Evolutionary conservation across 2,888 invertebrate species (phyloP).

Genomic region (Elmis aenea): DNA sequence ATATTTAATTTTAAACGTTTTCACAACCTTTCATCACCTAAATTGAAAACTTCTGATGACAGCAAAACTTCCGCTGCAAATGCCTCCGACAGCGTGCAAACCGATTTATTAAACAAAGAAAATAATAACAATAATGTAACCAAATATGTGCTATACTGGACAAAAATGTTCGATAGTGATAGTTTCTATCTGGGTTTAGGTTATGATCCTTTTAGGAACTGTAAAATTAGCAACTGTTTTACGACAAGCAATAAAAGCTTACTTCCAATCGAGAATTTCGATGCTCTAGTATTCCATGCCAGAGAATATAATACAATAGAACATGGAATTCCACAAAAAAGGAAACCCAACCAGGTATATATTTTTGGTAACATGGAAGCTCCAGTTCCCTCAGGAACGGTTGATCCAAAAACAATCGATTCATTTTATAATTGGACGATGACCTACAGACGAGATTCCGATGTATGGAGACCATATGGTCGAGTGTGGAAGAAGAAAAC

Average conservation of each 20-base stretch:
- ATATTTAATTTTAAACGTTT: no score
- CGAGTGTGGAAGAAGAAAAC: conserved; percentile 20
- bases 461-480: no score
- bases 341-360: conserved; percentile 48
- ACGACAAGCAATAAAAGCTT: conserved; percentile 42
- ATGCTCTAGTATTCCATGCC: conserved; percentile 53
- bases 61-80: no score
- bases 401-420: conserved; percentile 27
- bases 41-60: no score
- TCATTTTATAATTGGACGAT: conserved; percentile 55
- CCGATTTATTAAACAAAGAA: no score
- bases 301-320: conserved; percentile 32
- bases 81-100: no score
- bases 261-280: conserved; percentile 44
- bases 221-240: conserved; percentile 46
- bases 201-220: conserved; percentile 29
- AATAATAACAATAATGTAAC: no score
- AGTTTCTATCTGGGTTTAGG: conserved; percentile 23
- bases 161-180: conserved; percentile 24
- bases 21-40: no score
- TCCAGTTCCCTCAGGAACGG: conserved; percentile 31
- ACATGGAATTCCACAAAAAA: conserved; percentile 36
- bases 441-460: no score
- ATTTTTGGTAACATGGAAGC: conserved; percentile 51
- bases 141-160: conserved; percentile 30